Evolutionary conservation across 2,113 vertebrate species (phyloP), one percentile per base, ranked within the genome.

Genomic region (Polypterus senegalus): DNA sequence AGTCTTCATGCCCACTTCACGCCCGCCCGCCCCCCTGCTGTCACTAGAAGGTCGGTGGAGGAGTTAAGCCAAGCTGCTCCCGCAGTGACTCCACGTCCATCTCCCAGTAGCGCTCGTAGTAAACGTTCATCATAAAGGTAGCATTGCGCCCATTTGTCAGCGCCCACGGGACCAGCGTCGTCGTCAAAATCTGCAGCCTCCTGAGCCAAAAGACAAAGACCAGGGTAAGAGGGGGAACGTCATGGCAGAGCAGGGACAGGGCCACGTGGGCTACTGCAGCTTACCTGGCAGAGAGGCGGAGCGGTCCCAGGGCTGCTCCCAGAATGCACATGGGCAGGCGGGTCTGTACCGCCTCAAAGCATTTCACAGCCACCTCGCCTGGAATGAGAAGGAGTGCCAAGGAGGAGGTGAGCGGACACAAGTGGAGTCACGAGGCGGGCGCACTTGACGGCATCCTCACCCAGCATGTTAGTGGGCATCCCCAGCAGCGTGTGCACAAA

Each of bases 381-480:
- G 81, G 4, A 27, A 27, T 27, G 6, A 56, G 61, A 56, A 46
- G 47, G 48, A 46, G 56, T 3, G 1, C 58, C 2, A 65, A 49
- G 49, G 49, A 66, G 54, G 3, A 1, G n/a, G 0, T 76, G 49
- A 73, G 59, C 0, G 0, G 3, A 58, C 57, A 58, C 27, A 9
- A 27, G 27, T 9, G 27, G 27, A 58, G 3, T 7, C 7, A 58
- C 57, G 43, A 7, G 7, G 27, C 10, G 10, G 45, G 27, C 2
- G 3, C 9, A 3, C n/a, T 44, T 10, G 47, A 51, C 9, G 55
- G 9, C 9, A 0, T 6, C 71, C 89, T 89, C 72, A 97, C 95
- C 95, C 3, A 97, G 80, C 83, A 99, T 94, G 75, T 92, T 97
- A 52, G 91, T 97, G 44, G 93, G 96, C 93, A 99, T 97, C 7